These are phyloP conservation scores for Planiliza haematocheilus DNA, from an alignment of 2,113 vertebrate species.

Conservation along the genomic window DNA sequence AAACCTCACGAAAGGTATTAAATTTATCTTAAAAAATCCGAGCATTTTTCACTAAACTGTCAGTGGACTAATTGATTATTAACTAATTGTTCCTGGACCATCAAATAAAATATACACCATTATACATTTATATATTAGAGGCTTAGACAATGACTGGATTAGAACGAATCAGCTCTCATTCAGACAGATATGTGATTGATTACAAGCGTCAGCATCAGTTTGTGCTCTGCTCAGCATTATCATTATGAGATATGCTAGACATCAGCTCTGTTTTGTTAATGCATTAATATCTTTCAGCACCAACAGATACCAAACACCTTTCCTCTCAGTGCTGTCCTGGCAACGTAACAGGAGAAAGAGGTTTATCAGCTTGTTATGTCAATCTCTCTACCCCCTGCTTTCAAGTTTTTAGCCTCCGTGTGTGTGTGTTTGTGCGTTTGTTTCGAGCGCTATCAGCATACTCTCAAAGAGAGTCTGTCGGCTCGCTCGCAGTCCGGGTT, in stretches of 20 bases:
- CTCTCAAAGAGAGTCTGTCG: slow-evolving; percentile 47
- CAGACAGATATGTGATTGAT: slow-evolving; percentile 55
- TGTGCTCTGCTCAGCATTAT: slow-evolving; percentile 51
- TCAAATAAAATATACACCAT: too few species aligned
- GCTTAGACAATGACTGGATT: slow-evolving; percentile 3
- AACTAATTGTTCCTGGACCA: neutral
- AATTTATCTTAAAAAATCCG: too few species aligned
- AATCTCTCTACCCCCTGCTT: slow-evolving; percentile 64
- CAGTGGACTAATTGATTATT: too few species aligned
- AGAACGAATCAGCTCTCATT: slow-evolving; percentile 21
- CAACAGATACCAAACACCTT: slow-evolving; percentile 64
- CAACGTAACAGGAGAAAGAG: slow-evolving; percentile 63
- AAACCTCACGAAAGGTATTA: too few species aligned
- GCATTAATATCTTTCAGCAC: slow-evolving; percentile 71
- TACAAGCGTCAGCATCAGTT: slow-evolving; percentile 23
- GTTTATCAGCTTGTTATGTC: slow-evolving; percentile 75
- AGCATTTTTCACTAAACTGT: too few species aligned
- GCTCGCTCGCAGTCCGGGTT: slow-evolving; percentile 45
- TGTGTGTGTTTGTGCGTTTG: slow-evolving; percentile 22
- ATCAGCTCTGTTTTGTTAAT: slow-evolving; percentile 63
- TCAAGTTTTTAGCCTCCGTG: slow-evolving; percentile 44
- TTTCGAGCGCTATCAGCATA: slow-evolving; percentile 46
- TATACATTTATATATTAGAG: neutral
- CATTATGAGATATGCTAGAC: slow-evolving; percentile 59
- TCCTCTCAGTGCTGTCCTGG: slow-evolving; percentile 72